Base-by-base conservation (phyloP, 2,113 vertebrate species). In the Oncorhynchus mykiss region DNA sequence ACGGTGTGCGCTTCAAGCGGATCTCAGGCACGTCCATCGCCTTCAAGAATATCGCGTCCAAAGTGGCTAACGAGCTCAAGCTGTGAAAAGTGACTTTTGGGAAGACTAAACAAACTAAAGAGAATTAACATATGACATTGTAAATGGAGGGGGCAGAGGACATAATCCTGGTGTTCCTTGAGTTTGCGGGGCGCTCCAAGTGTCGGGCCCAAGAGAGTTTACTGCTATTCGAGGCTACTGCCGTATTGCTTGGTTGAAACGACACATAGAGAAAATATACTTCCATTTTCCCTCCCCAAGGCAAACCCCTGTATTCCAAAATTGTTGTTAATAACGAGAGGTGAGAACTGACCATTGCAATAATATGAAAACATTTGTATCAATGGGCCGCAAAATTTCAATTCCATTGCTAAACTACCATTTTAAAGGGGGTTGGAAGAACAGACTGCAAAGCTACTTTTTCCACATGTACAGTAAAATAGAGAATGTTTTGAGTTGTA, bases 21-120 rank as follows among this genome's bases (percentile, higher is more conserved):
- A 99, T 99, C 95, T 99, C 97, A 20, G 97, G 97, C 77, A 98
- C 97, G 48, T 98, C 97, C 82, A 97, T 98, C 8, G 97, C 97
- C 87, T 99, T 98, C 92, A 99, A 99, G 93, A 99, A 98, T 93
- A 98, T 99, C 90, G 97, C 97, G 84, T 99, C 96, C 89, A 99
- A 99, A 93, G 96, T 99, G 87, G 97, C 97, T 68, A 97, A 99
- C 0, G 97, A 99, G 95, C 96, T 99, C 84, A 99, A 99, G 92
- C 95, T 99, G 93, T 99, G 95, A 96, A 69, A 18, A 20, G 29
- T 39, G 27, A 20, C 31, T 39, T 34, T 7, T 3, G 16, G 5
- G n/a, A 31, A 14, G 13, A 67, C 13, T 14, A 67, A 67, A 67
- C 25, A 18, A 67, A 66, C 64, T 25, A 66, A 66, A 29, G 27